Evolutionary conservation across 2,797 vertebrate species (phyloP).

Genomic region (Pangasius larnaudii): DNA sequence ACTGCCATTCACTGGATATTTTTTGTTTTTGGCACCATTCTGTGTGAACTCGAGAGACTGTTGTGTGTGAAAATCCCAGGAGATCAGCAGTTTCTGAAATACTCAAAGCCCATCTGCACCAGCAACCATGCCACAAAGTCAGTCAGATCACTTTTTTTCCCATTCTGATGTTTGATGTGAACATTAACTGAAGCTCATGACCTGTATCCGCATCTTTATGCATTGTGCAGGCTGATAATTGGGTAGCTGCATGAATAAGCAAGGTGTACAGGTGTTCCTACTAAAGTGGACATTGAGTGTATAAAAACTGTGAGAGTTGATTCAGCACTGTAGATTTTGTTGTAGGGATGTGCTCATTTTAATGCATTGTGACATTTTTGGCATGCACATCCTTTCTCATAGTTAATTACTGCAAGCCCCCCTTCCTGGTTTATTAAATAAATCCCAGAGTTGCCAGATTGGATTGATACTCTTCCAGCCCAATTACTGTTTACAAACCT

Average conservation of each 20-base stretch:
- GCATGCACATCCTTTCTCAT: conserved; percentile 23
- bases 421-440: conserved; percentile 19
- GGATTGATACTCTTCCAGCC: neutral
- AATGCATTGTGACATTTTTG: conserved; percentile 24
- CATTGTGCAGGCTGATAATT: neutral
- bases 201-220: neutral
- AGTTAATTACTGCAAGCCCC: conserved; percentile 17
- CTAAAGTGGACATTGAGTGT: neutral
- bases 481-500: conserved; percentile 1
- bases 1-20: neutral
- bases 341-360: neutral
- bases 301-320: neutral
- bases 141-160: neutral
- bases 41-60: neutral
- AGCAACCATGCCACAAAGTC: neutral
- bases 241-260: neutral
- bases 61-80: no score
- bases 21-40: neutral
- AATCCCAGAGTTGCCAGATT: conserved; percentile 24
- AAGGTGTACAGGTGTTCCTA: neutral
- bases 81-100: neutral
- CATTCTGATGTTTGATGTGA: neutral
- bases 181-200: neutral
- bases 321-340: neutral
- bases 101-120: neutral